A percentile compares a stretch with the other conserved stretches of the same genome.
phyloP scores from a whole-genome alignment of 2,113 vertebrate genomes.

The Passer domesticus region DNA sequence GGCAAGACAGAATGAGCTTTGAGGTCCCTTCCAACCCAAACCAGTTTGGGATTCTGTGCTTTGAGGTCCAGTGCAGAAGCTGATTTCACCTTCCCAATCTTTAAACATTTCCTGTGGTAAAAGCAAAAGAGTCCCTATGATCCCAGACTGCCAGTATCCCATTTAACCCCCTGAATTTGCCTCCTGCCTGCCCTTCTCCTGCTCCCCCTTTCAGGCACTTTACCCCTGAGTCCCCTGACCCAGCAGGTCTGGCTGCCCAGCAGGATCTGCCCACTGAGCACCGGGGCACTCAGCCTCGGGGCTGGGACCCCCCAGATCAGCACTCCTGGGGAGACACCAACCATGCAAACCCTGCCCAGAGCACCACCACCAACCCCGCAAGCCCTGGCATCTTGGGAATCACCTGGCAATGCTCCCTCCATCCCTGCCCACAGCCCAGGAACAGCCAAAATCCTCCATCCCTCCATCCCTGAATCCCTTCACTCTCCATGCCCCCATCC shows the following conservation, averaged over 20 bases:
- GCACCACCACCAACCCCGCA: neutral
- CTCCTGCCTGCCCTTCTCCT: neutral
- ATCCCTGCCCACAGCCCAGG: neutral
- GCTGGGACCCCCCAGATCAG: neutral
- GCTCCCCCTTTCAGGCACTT: neutral
- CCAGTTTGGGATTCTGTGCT: neutral
- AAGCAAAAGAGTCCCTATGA: neutral
- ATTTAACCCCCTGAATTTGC: neutral
- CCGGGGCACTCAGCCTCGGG: fast-evolving
- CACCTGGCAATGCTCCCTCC: neutral
- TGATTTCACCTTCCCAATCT: neutral
- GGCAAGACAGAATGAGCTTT: neutral
- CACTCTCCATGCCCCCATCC: neutral
- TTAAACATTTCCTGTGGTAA: neutral
- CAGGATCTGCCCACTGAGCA: fast-evolving
- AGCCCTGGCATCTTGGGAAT: neutral
- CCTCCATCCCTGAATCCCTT: neutral
- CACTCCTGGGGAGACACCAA: neutral
- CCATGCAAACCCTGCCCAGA: fast-evolving
- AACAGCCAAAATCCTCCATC: neutral
- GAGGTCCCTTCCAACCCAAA: neutral
- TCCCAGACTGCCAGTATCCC: neutral
- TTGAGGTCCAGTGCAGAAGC: neutral
- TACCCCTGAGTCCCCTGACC: neutral
- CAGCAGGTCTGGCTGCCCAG: neutral